A percentile compares a stretch with the other conserved stretches of the same genome.
phyloP scores from a whole-genome alignment of 2,888 invertebrate species.

The Asteroscopus sphinx region DNA sequence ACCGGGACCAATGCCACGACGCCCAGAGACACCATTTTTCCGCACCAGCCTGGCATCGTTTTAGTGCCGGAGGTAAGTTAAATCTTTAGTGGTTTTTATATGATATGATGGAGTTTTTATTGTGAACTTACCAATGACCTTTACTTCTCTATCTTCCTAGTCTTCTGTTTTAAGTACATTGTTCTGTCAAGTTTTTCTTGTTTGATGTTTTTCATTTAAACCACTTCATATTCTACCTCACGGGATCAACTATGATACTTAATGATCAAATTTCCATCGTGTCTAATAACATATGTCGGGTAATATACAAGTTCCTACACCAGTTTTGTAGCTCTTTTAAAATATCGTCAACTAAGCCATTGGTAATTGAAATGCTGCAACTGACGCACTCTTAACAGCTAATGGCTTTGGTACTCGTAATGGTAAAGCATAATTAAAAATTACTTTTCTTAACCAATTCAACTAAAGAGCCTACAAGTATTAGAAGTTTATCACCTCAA shows the following conservation, averaged over 20 bases:
- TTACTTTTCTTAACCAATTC: conserved; percentile 38
- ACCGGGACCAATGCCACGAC: conserved; percentile 96
- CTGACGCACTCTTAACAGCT: conserved; percentile 12
- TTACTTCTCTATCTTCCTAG: too few species aligned
- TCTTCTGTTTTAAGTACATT: too few species aligned
- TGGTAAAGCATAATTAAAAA: conserved; percentile 31
- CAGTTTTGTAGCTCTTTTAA: conserved; percentile 8
- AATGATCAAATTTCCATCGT: not conserved
- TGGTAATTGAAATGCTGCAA: conserved; percentile 32
- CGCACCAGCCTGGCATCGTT: conserved; percentile 94
- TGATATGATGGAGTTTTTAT: too few species aligned
- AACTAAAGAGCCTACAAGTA: conserved; percentile 17
- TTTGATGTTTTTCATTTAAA: too few species aligned
- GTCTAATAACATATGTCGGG: not conserved
- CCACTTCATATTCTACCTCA: too few species aligned
- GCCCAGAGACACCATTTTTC: conserved; percentile 95
- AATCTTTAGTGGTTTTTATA: not conserved
- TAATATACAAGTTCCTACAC: conserved; percentile 11
- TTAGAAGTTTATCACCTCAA: conserved; percentile 33
- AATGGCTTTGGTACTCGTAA: conserved; percentile 13
- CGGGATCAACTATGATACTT: too few species aligned
- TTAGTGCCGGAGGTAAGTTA: conserved; percentile 92
- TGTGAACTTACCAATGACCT: too few species aligned
- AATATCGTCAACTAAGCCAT: conserved; percentile 12
- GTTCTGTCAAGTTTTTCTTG: too few species aligned